Evolutionary conservation across 2,113 vertebrate species (phyloP).

Genomic region (Cacatua alba): DNA sequence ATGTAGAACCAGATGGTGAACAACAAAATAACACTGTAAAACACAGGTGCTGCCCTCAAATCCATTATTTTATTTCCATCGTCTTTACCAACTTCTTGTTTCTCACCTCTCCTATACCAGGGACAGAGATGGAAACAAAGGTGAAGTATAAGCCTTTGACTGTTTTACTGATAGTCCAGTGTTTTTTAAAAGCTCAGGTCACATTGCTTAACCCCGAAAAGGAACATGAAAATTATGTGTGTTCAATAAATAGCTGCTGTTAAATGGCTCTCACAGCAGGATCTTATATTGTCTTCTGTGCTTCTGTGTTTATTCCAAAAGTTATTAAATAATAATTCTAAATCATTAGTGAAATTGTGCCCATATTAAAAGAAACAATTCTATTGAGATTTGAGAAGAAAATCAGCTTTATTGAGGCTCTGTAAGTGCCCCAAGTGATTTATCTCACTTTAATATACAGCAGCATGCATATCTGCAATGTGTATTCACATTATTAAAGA

Average conservation of each 20-base stretch:
- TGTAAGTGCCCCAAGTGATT: slow-evolving; percentile 37
- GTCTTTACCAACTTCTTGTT: background rate
- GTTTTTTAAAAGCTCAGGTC: background rate
- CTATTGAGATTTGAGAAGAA: slow-evolving; percentile 13
- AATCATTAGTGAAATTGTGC: background rate
- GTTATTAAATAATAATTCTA: background rate
- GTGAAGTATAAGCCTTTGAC: background rate
- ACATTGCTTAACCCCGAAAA: background rate
- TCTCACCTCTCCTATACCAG: background rate
- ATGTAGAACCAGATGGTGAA: background rate
- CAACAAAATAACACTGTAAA: background rate
- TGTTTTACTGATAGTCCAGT: background rate
- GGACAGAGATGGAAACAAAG: background rate
- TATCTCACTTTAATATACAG: slow-evolving; percentile 21
- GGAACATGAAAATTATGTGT: background rate
- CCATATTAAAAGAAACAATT: background rate
- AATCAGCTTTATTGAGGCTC: slow-evolving; percentile 32
- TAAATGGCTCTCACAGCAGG: background rate
- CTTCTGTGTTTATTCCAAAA: background rate
- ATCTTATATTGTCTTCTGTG: background rate
- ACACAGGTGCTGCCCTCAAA: background rate
- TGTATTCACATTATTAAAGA: slow-evolving; percentile 29
- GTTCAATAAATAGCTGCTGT: background rate
- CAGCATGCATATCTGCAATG: background rate
- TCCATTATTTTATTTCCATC: background rate